Percentiles rank a stretch among this genome's conserved stretches.
These are phyloP conservation scores for Momotus momota DNA, from an alignment of 2,797 vertebrate genomes.

Conservation along the genomic window DNA sequence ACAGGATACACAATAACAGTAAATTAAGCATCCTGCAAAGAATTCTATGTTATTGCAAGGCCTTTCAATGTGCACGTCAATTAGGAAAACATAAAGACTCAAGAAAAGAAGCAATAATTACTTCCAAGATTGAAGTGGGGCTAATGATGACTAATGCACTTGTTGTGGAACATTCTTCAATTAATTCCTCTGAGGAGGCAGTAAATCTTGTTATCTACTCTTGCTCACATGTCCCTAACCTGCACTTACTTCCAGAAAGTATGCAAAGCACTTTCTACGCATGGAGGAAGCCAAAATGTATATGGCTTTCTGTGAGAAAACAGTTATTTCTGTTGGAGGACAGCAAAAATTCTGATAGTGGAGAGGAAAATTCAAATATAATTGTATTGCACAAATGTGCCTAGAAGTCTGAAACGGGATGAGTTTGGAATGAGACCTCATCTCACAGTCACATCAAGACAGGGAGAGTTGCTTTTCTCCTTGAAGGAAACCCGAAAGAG, in stretches of 20 bases:
- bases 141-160: conserved; percentile 51
- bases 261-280: neutral
- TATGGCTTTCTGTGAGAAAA: neutral
- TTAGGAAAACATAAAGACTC: neutral
- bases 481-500: neutral
- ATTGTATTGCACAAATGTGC: fast-evolving
- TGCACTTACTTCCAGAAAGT: conserved; percentile 2
- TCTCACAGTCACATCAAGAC: neutral
- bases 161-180: conserved; percentile 38
- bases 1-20: neutral
- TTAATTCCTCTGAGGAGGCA: neutral
- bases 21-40: neutral
- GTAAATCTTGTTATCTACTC: conserved; percentile 52
- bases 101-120: conserved; percentile 27
- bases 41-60: neutral
- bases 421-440: neutral
- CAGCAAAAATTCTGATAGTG: neutral
- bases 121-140: neutral
- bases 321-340: neutral
- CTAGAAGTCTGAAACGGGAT: neutral
- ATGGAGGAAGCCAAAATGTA: neutral
- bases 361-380: neutral
- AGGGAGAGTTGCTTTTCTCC: neutral
- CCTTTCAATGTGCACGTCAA: neutral
- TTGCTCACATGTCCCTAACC: conserved; percentile 7